Conservation (phyloP, 1,140 invertebrate genomes). For the Drosophila saltans region DNA sequence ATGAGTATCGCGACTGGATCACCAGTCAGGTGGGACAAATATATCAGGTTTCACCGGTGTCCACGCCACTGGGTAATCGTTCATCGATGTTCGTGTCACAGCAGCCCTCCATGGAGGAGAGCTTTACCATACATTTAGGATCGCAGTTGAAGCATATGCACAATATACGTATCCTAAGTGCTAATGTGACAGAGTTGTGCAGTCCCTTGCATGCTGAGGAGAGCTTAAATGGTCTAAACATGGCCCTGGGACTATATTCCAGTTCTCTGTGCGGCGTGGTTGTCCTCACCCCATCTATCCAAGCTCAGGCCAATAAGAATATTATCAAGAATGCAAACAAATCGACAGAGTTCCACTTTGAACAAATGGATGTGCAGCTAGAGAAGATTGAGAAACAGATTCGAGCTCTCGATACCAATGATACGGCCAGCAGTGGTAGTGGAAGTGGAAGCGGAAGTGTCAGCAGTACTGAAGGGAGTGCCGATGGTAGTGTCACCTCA, state of each 20-base stretch:
- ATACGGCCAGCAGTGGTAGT: conserved; percentile 57
- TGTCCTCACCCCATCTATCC: conserved; percentile 90
- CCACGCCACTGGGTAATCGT: conserved; percentile 78
- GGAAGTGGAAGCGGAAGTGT: conserved; percentile 29
- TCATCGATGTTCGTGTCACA: conserved; percentile 82
- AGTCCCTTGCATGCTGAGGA: conserved; percentile 85
- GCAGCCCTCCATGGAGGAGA: conserved; percentile 90
- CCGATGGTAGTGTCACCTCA: conserved; percentile 50
- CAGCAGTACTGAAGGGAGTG: conserved; percentile 25
- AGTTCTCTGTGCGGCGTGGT: conserved; percentile 95
- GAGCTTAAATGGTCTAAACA: conserved; percentile 88
- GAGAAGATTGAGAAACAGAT: conserved; percentile 88
- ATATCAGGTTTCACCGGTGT: conserved; percentile 71
- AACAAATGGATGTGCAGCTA: conserved; percentile 90
- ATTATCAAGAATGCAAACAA: conserved; percentile 81
- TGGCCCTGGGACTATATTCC: conserved; percentile 96
- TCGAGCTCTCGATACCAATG: conserved; percentile 74
- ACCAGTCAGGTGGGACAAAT: conserved; percentile 83
- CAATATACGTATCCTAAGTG: conserved; percentile 95
- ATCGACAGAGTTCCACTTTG: conserved; percentile 82
- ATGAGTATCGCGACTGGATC: conserved; percentile 93
- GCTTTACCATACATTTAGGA: conserved; percentile 98
- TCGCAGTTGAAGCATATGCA: conserved; percentile 99
- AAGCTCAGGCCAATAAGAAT: conserved; percentile 71
- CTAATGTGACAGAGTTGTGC: conserved; percentile 94